Conservation (phyloP, 2,888 invertebrate species). For the Mongoloraphidia duomilia region DNA sequence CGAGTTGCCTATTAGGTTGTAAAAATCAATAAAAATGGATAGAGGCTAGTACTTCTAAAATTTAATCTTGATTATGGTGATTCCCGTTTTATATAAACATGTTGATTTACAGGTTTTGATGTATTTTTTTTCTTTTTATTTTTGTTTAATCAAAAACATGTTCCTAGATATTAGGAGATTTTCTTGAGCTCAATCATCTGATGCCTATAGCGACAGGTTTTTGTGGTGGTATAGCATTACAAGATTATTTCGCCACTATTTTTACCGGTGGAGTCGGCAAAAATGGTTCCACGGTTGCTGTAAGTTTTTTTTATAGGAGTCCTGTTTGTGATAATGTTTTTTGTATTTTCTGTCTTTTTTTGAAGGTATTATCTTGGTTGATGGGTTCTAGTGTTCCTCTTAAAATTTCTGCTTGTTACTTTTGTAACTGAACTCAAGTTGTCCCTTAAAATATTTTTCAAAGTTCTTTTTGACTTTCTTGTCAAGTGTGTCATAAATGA, state of each 20-base stretch:
- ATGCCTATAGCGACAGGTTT: slow-evolving; percentile 56
- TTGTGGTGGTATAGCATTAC: slow-evolving; percentile 57
- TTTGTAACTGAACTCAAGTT: not conserved
- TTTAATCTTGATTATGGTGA: too few species aligned
- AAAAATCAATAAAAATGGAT: too few species aligned
- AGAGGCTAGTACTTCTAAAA: too few species aligned
- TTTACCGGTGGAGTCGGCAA: slow-evolving; percentile 84
- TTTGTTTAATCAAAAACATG: slow-evolving; percentile 4
- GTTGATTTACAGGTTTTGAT: slow-evolving; percentile 2
- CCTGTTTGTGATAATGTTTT: not conserved
- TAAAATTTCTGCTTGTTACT: not conserved
- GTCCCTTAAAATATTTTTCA: not conserved
- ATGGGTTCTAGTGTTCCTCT: slow-evolving; percentile 5
- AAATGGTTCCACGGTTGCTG: slow-evolving; percentile 95
- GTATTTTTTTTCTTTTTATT: slow-evolving; percentile 8
- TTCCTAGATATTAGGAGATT: slow-evolving; percentile 38
- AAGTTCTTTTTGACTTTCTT: not conserved
- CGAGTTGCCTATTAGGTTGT: too few species aligned
- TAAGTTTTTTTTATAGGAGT: slow-evolving; percentile 37
- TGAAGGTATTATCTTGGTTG: not conserved
- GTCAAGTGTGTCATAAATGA: too few species aligned
- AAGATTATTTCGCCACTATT: slow-evolving; percentile 52
- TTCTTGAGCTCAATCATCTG: slow-evolving; percentile 61
- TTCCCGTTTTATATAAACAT: not conserved
- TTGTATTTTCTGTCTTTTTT: not conserved